phyloP scores from a whole-genome alignment of 2,113 vertebrate genomes.

The Ranitomeya imitator region DNA sequence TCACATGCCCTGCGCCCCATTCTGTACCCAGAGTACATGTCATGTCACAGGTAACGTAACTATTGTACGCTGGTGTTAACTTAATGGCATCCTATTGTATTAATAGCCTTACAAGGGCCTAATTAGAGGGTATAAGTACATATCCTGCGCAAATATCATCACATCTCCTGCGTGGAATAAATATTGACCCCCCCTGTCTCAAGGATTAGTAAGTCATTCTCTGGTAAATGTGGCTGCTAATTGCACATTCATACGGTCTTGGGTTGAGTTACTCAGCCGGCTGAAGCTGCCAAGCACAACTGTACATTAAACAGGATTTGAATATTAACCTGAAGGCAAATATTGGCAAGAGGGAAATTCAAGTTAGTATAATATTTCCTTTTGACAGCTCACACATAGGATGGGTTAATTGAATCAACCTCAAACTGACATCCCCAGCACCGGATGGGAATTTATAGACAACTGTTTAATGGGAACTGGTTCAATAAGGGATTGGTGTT shows the following conservation, averaged over 20 bases:
- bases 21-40: conserved; percentile 10
- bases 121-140: conserved; percentile 57
- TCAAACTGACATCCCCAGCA: conserved; percentile 15
- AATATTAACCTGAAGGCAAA: conserved; percentile 57
- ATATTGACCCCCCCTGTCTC: conserved; percentile 52
- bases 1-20: not conserved
- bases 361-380: conserved; percentile 52
- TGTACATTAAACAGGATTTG: conserved; percentile 57
- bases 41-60: conserved; percentile 16
- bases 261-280: conserved; percentile 46
- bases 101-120: conserved; percentile 55
- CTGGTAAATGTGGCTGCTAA: conserved; percentile 52
- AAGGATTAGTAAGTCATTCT: conserved; percentile 53
- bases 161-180: conserved; percentile 55
- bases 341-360: conserved; percentile 55
- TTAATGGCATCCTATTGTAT: conserved; percentile 54
- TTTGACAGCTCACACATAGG: conserved; percentile 45
- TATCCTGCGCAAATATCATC: conserved; percentile 56
- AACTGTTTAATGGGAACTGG: not conserved
- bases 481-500: not conserved
- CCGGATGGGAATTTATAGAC: not conserved
- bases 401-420: conserved; percentile 36
- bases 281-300: conserved; percentile 49
- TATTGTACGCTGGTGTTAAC: conserved; percentile 12
- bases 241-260: conserved; percentile 55